These are phyloP conservation scores for Amorpha juglandis DNA, from an alignment of 2,888 invertebrate species.

Conservation along the genomic window DNA sequence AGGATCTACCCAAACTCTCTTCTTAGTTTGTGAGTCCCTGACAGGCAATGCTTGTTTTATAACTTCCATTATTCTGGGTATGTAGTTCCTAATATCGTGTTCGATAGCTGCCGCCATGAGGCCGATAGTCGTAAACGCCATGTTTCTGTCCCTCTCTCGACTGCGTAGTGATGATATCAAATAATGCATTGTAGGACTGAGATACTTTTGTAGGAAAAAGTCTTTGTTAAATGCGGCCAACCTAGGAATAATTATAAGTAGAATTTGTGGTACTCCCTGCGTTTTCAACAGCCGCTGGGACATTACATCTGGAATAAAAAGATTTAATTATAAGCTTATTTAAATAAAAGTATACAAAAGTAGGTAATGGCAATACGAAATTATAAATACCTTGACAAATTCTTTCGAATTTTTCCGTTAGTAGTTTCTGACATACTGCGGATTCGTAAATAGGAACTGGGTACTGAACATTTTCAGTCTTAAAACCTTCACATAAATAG, in stretches of 20 bases:
- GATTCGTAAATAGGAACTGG: constrained; percentile 91
- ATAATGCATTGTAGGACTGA: constrained; percentile 90
- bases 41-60: constrained; percentile 91
- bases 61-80: constrained; percentile 93
- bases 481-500: constrained; percentile 75
- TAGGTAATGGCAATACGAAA: constrained; percentile 24
- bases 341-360: constrained; percentile 19
- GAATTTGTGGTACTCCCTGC: constrained; percentile 92
- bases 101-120: constrained; percentile 95
- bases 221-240: constrained; percentile 96
- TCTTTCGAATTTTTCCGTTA: constrained; percentile 92
- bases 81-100: constrained; percentile 90
- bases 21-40: constrained; percentile 90
- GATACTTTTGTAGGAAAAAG: constrained; percentile 90
- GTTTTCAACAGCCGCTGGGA: constrained; percentile 90
- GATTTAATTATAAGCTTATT: constrained; percentile 3
- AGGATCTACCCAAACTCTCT: constrained; percentile 90
- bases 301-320: constrained; percentile 86
- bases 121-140: constrained; percentile 95
- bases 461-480: constrained; percentile 80
- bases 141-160: constrained; percentile 92
- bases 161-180: constrained; percentile 90
- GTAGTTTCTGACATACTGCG: constrained; percentile 91
- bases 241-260: constrained; percentile 94
- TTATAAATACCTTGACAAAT: constrained; percentile 85